Evolutionary conservation across 2,888 invertebrate genomes (phyloP), one percentile per base, ranked within the genome.

Genomic region (Myathropa florea): DNA sequence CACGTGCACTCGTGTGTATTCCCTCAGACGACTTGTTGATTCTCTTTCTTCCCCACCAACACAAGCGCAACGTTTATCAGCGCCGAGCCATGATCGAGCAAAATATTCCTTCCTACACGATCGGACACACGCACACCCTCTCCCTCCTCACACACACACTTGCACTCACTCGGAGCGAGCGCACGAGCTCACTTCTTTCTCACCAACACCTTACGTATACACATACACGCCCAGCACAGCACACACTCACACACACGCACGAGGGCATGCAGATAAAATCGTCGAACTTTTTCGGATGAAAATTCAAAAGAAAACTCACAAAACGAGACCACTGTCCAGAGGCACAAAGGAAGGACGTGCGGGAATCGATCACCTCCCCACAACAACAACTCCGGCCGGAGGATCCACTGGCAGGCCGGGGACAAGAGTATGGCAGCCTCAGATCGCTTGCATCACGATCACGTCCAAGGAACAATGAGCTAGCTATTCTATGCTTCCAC

Each of bases 11-110:
- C 18, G 46, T 18, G 12, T 64, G 28, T 30, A 60, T 60, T 67
- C 46, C 36, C 65, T 30, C 30, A 76, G 33, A 76, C 59, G 86
- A 86, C 86, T 86, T 86, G 86, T 86, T 86, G 86, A 83, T 86
- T 83, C 78, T 83, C 77, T 75, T 65, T 75, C 60, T 70, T 83
- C 64, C 18, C 10, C 71, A 77, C 83, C 33, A 78, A 82, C 78
- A 86, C 83, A 24, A 65, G 73, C 73, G 57, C 33, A 55, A 55
- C 68, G 70, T 86, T 86, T 86, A 86, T 86, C 86, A 86, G 86
- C 64, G 63, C 18, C 46, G 46, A 61, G 39, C 46, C 70, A 59
- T 73, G 72, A 86, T 64, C 77, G 67, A 82, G 73, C 46, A 73
- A 81, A 81, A 67, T 46, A 39, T 46, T 75, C 60, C 39, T 36